phyloP scores from a whole-genome alignment of 2,113 vertebrate genomes.

The Crotalus horridus region DNA sequence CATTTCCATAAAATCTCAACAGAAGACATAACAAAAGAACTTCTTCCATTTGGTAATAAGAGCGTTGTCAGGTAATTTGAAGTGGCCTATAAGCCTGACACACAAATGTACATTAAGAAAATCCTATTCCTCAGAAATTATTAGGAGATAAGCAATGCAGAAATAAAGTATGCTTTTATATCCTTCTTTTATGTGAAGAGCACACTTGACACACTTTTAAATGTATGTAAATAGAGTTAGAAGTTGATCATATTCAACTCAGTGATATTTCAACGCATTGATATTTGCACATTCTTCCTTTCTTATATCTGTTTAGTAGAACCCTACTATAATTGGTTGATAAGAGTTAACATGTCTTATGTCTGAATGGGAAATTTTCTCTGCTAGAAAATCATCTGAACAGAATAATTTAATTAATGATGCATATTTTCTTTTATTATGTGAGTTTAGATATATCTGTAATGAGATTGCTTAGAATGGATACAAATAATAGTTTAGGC shows the following conservation, averaged over 20 bases:
- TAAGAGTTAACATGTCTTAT: background rate
- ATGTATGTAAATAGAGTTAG: background rate
- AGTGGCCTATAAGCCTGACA: background rate
- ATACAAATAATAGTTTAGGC: background rate
- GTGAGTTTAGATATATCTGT: background rate
- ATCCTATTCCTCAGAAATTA: background rate
- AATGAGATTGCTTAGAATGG: background rate
- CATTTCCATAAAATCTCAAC: background rate
- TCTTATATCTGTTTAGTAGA: background rate
- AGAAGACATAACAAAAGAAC: background rate
- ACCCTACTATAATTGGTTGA: background rate
- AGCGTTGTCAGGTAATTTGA: background rate
- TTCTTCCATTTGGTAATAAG: background rate
- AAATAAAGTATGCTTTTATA: background rate
- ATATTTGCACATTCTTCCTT: background rate
- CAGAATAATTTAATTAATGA: background rate
- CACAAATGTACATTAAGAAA: background rate
- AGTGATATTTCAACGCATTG: background rate
- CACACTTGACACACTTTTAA: background rate
- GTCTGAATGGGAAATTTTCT: background rate
- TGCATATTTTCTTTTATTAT: background rate
- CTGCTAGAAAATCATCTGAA: background rate
- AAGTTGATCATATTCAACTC: background rate
- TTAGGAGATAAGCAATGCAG: background rate
- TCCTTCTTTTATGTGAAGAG: background rate